phyloP scores from a whole-genome alignment of 2,888 invertebrate species.

The Cremastobaeus sp. region DNA sequence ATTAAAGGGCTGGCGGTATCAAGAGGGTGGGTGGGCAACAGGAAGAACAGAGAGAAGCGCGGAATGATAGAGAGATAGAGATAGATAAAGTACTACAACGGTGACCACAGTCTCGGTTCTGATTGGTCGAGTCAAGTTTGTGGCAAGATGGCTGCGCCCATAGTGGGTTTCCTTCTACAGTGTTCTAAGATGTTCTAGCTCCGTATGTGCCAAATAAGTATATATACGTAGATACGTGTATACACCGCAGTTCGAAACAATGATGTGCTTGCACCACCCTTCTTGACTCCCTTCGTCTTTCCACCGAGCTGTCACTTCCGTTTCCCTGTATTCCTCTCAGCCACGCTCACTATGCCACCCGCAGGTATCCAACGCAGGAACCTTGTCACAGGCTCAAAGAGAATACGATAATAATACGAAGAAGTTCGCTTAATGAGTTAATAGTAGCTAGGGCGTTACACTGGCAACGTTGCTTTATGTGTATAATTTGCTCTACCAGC shows the following conservation, averaged over 20 bases:
- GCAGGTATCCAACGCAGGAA: slow-evolving; percentile 64
- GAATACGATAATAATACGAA: slow-evolving; percentile 74
- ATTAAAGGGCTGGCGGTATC: slow-evolving; percentile 72
- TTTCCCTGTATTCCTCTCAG: slow-evolving; percentile 61
- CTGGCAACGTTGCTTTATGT: slow-evolving; percentile 21
- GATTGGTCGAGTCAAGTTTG: slow-evolving; percentile 79
- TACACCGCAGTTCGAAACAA: slow-evolving; percentile 74
- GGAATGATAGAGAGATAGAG: slow-evolving; percentile 56
- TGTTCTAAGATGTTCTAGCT: slow-evolving; percentile 73
- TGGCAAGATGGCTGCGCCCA: slow-evolving; percentile 77
- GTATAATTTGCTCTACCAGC: slow-evolving; percentile 30
- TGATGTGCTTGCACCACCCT: slow-evolving; percentile 69
- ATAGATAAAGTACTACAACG: slow-evolving; percentile 71
- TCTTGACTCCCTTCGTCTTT: slow-evolving; percentile 56
- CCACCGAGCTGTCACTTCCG: slow-evolving; percentile 64
- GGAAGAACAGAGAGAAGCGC: slow-evolving; percentile 56
- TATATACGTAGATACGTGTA: slow-evolving; percentile 66
- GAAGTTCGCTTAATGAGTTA: slow-evolving; percentile 75
- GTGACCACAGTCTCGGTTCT: slow-evolving; percentile 78
- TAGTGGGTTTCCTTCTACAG: slow-evolving; percentile 68
- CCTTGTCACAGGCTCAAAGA: slow-evolving; percentile 71
- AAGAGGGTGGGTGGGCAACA: slow-evolving; percentile 58
- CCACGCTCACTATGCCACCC: slow-evolving; percentile 61
- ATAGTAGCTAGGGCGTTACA: slow-evolving; percentile 66
- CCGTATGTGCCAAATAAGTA: slow-evolving; percentile 74